These are phyloP conservation scores for Metaphire vulgaris DNA, from an alignment of 1,140 invertebrate species.

Conservation along the genomic window DNA sequence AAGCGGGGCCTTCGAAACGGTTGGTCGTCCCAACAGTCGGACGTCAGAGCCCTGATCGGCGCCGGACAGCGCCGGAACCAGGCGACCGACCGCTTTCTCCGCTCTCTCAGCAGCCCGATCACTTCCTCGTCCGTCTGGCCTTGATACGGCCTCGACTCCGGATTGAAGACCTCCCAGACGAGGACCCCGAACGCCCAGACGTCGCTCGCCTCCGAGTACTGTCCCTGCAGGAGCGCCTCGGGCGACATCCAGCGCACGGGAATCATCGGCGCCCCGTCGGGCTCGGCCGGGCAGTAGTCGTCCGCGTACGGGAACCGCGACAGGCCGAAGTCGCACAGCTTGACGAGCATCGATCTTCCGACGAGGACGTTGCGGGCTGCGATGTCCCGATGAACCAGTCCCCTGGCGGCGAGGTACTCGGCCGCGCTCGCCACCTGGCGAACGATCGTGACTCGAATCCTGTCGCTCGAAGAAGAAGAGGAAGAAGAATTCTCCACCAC, in stretches of 20 bases:
- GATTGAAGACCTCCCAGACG: slow-evolving; percentile 72
- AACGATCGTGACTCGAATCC: not conserved
- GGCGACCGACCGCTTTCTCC: not conserved
- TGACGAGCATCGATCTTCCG: not conserved
- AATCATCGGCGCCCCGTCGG: slow-evolving; percentile 26
- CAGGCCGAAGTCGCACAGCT: not conserved
- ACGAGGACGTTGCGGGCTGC: not conserved
- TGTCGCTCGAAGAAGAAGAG: not conserved
- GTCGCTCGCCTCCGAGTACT: slow-evolving; percentile 84
- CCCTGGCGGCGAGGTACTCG: not conserved
- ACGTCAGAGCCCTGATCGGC: not conserved
- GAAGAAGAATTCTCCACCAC: too few relatives aligned
- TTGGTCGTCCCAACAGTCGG: not conserved
- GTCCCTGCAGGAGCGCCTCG: slow-evolving; percentile 78
- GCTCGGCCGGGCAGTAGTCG: not conserved
- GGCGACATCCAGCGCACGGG: slow-evolving; percentile 91
- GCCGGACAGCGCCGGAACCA: not conserved
- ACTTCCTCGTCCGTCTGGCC: slow-evolving; percentile 77
- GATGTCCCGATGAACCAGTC: not conserved
- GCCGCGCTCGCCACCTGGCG: not conserved
- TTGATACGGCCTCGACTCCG: slow-evolving; percentile 66
- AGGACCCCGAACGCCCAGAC: slow-evolving; percentile 88
- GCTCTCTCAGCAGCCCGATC: slow-evolving; percentile 48
- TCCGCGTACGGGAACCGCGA: not conserved
- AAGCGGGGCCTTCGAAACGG: not conserved